Base-by-base conservation (phyloP, 2,113 vertebrate genomes). In the Galemys pyrenaicus region DNA sequence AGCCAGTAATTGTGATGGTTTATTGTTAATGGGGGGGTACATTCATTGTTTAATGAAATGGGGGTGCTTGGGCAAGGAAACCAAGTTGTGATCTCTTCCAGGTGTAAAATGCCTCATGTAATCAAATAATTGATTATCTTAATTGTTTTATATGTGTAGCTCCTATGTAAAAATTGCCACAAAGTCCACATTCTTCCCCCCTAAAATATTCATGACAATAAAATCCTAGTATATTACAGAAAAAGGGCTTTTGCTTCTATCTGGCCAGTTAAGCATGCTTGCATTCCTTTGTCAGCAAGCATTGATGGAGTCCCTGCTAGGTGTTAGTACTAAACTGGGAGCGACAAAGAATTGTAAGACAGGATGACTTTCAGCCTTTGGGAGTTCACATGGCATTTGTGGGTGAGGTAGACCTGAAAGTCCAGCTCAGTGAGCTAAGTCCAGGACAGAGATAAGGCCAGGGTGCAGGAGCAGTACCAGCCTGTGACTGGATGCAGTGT, bases 1-100 rank as follows among this genome's bases (percentile, higher is more conserved):
- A 87, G 64, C 56, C 86, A 46, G 46, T 95, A 95, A 96, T 64
- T 37, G 9, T 62, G 54, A 60, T 67, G 88, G 87, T 94, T 3
- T 89, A 65, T 89, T 77, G n/a, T 39, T 49, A 56, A 19, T 56
- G 84, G 46, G n/a, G 64, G 84, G 86, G 93, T 2, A 84, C 91
- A 37, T 93, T 83, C 91, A 65, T 91, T 77, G 39, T 32, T 49
- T 37, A 12, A 51, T 28, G 62, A 64, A 82, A 91, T 64, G 86
- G 68, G 89, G 89, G 37, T 81, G 62, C 35, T 56, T 49, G 44
- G 44, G 32, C 46, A 87, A 88, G 91, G 91, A 95, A 97, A 49
- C 32, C 87, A 86, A 94, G 44, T 60, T 92, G 41, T 85, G 35
- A 91, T 97, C 70, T 91, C 24, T 95, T 95, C 94, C 90, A 90